Percentiles rank a stretch among this genome's conserved stretches.
Conservation (phyloP, 1,140 invertebrate species). For the Trissolcus basalis region DNA sequence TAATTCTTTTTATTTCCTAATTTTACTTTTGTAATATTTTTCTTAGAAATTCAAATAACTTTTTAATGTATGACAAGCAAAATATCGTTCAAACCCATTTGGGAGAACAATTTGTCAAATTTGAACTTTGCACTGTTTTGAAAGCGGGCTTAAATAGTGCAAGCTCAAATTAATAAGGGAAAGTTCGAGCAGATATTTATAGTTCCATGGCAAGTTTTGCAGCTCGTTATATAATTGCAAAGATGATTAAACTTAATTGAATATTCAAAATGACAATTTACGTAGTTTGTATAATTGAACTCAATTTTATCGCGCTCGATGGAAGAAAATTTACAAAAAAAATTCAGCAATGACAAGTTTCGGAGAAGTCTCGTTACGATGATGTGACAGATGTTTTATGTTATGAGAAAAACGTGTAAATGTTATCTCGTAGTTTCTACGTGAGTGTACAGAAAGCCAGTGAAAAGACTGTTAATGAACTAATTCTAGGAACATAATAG, state of each 20-base stretch:
- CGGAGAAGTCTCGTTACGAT: slow-evolving; percentile 55
- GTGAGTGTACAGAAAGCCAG: slow-evolving; percentile 52
- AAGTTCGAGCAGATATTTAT: too few relatives aligned
- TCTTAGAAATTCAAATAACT: too few relatives aligned
- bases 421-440: slow-evolving; percentile 44
- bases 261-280: neutral
- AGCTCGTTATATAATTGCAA: neutral
- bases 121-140: too few relatives aligned
- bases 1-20: too few relatives aligned
- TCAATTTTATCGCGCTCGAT: neutral
- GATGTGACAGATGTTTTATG: slow-evolving; percentile 49
- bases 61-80: too few relatives aligned
- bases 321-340: slow-evolving; percentile 21
- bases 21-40: too few relatives aligned
- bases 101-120: too few relatives aligned
- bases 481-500: slow-evolving; percentile 28
- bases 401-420: slow-evolving; percentile 52
- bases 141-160: too few relatives aligned
- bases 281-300: neutral
- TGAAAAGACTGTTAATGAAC: slow-evolving; percentile 25
- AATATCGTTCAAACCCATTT: too few relatives aligned
- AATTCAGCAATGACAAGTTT: slow-evolving; percentile 30
- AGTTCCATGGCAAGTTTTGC: too few relatives aligned
- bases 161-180: too few relatives aligned
- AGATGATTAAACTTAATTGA: neutral